A percentile compares a stretch with the other conserved stretches of the same genome.
Conservation (phyloP, 1,140 invertebrate genomes). For the Eumeta japonica region DNA sequence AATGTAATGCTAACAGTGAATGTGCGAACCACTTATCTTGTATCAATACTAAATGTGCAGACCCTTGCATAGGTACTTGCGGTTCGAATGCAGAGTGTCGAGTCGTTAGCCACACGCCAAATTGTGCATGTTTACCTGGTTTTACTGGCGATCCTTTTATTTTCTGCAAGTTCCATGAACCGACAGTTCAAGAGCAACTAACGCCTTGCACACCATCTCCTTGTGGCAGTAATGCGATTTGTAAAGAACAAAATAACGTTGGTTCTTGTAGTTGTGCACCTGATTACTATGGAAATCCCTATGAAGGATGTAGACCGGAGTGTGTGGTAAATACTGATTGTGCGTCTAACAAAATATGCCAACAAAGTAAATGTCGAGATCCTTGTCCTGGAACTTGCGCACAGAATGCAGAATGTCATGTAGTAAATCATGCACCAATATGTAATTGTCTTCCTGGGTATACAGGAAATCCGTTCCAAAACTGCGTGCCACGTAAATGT, state of each 20-base stretch:
- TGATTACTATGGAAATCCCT: slow-evolving; percentile 70
- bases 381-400: slow-evolving; percentile 69
- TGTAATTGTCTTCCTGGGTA: slow-evolving; percentile 61
- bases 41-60: slow-evolving; percentile 67
- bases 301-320: slow-evolving; percentile 66
- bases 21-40: slow-evolving; percentile 64
- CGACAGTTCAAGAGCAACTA: slow-evolving; percentile 28
- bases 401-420: slow-evolving; percentile 62
- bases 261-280: slow-evolving; percentile 65
- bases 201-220: slow-evolving; percentile 64
- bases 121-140: slow-evolving; percentile 61
- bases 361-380: slow-evolving; percentile 64
- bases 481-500: slow-evolving; percentile 60
- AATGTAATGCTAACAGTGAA: slow-evolving; percentile 67
- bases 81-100: slow-evolving; percentile 65
- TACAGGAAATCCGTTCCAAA: slow-evolving; percentile 64
- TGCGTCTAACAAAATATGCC: slow-evolving; percentile 60
- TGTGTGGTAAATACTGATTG: slow-evolving; percentile 67
- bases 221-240: slow-evolving; percentile 68
- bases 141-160: slow-evolving; percentile 63
- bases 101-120: slow-evolving; percentile 66
- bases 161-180: slow-evolving; percentile 42
- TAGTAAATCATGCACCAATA: slow-evolving; percentile 60
- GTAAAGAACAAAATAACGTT: slow-evolving; percentile 61
- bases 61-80: slow-evolving; percentile 67